Percentiles rank a stretch among this genome's conserved stretches.
phyloP scores from a whole-genome alignment of 2,888 invertebrate species.

The Agrilus mali region DNA sequence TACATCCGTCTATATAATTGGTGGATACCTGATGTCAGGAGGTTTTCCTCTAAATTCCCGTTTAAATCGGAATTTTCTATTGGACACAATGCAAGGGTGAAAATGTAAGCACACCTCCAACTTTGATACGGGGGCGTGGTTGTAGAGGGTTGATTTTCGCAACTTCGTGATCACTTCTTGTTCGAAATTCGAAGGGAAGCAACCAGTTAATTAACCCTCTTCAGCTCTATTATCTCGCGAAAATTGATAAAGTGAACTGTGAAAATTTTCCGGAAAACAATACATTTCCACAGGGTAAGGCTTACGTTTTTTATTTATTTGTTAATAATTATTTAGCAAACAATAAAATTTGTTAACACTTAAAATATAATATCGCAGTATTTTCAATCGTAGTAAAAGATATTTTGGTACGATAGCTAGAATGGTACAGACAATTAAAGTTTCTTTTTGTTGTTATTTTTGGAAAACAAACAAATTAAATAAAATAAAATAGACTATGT shows the following conservation, averaged over 20 bases:
- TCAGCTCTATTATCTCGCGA: not conserved
- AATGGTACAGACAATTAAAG: too few species aligned
- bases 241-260: not conserved
- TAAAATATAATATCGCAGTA: too few species aligned
- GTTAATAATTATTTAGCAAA: too few species aligned
- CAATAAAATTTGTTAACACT: too few species aligned
- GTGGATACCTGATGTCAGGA: slow-evolving; percentile 27
- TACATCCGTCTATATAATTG: slow-evolving; percentile 23
- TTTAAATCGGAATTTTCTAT: slow-evolving; percentile 23
- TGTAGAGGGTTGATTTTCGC: slow-evolving; percentile 14
- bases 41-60: slow-evolving; percentile 17
- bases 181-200: slow-evolving; percentile 7
- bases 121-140: slow-evolving; percentile 14
- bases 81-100: slow-evolving; percentile 28
- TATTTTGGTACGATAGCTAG: too few species aligned
- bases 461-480: too few species aligned
- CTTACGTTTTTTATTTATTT: not conserved
- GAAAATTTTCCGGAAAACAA: not conserved
- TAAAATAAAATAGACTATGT: too few species aligned
- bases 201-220: slow-evolving; percentile 9
- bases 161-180: slow-evolving; percentile 15
- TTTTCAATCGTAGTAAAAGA: too few species aligned
- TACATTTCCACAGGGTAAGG: not conserved
- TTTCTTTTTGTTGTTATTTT: too few species aligned
- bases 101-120: slow-evolving; percentile 17